A percentile compares a stretch with the other conserved stretches of the same genome.
Evolutionary conservation across 2,888 invertebrate species (phyloP).

Genomic region (Corbicula japonica): DNA sequence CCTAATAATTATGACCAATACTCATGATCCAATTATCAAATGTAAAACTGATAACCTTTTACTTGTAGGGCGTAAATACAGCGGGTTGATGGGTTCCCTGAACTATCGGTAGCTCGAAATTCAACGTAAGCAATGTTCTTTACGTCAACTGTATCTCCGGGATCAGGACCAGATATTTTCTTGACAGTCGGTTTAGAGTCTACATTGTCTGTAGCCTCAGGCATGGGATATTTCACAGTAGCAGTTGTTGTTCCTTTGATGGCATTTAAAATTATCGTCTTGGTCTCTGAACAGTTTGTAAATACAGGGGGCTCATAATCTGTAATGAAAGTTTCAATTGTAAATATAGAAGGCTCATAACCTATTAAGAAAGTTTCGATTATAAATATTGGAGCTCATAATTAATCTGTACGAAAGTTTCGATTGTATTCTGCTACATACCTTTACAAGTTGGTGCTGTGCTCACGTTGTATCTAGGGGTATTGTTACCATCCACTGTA

Average conservation of each 20-base stretch:
- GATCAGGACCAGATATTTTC: background rate
- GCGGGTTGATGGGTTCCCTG: conserved; percentile 1
- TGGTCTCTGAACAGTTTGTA: background rate
- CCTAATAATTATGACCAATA: background rate
- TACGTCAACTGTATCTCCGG: conserved; percentile 4
- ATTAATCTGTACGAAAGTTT: too few relatives aligned
- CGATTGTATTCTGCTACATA: too few relatives aligned
- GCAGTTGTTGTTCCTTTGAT: conserved; percentile 6
- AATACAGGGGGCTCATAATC: conserved; percentile 20
- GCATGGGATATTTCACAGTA: background rate
- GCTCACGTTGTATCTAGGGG: background rate
- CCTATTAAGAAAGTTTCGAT: too few relatives aligned
- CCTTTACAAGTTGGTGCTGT: background rate
- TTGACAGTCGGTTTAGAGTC: background rate
- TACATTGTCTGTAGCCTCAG: conserved; percentile 6
- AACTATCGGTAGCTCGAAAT: conserved; percentile 16
- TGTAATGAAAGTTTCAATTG: too few relatives aligned
- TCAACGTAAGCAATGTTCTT: conserved; percentile 1
- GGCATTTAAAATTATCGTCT: background rate
- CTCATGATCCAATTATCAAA: too few relatives aligned
- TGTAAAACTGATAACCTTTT: background rate
- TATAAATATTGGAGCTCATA: too few relatives aligned
- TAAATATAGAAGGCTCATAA: too few relatives aligned
- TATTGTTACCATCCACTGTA: background rate
- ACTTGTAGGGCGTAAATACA: conserved; percentile 5